Base-by-base conservation (phyloP, 1,140 invertebrate genomes). In the Tyrophagus putrescentiae region DNA sequence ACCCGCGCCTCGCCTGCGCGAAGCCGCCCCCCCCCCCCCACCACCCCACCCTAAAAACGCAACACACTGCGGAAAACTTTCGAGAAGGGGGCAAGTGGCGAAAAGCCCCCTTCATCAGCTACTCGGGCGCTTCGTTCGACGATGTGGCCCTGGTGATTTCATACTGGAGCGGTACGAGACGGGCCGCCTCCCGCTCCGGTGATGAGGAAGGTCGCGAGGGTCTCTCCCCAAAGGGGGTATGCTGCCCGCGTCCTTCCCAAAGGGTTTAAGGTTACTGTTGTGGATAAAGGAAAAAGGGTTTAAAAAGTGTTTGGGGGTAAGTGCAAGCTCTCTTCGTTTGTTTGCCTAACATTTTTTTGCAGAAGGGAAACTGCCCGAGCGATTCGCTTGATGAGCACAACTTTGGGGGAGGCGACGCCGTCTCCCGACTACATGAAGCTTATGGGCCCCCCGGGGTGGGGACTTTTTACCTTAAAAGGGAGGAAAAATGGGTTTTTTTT, bases 211-310 rank as follows among this genome's bases (percentile, higher is more conserved):
- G 78, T 84, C 16, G 76, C 79, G 76, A 76, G 36, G 72, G 72
- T 33, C 65, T 79, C 66, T 79, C 4, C 65, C 70, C 11, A 69
- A 73, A 61, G 72, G 71, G 13, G 70, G 72, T 50, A 79, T 79
- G 66, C 68, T 88, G 16, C 86, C 85, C 0, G 76, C 81, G 60
- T 88, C 84, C 84, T 71, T 89, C n/a, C 69, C 79, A 36, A 72
- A 77, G 36, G 82, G 1, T 89, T 87, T 67, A 84, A 85, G 72
- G 80, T 83, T 62, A n/a, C 54, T 56, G 27, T n/a, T 31, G 25
- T 23, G 18, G 25, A 13, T 16, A 56, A 56, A 25, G 29, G 27
- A 58, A 16, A n/a, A 53, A n/a, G n/a, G n/a, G n/a, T n/a, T n/a
- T n/a, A n/a, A 4, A 53, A 45, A 28, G 21, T 48, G 31, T 27